Percentiles rank a stretch among this genome's conserved stretches.
These are phyloP conservation scores for Eurytoma adleriae DNA, from an alignment of 2,888 invertebrate species.

Conservation along the genomic window DNA sequence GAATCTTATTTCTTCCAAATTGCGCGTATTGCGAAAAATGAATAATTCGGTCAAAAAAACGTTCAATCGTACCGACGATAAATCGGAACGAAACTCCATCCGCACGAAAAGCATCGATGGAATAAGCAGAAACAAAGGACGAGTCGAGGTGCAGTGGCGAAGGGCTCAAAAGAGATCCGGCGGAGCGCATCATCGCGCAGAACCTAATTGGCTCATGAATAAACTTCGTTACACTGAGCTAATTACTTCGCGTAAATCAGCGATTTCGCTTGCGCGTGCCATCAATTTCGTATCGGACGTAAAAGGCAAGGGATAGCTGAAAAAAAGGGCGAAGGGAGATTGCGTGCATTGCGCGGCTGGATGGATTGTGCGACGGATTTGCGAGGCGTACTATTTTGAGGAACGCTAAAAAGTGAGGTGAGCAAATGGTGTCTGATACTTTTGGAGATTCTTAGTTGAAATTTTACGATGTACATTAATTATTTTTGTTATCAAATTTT, in stretches of 20 bases:
- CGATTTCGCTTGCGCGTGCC: conserved; percentile 18
- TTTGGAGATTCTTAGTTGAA: too few relatives aligned
- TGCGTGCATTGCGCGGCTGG: neutral
- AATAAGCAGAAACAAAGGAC: too few relatives aligned
- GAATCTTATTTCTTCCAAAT: too few relatives aligned
- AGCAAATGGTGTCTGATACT: too few relatives aligned
- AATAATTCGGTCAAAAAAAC: neutral
- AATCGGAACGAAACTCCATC: neutral
- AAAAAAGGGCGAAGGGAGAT: neutral
- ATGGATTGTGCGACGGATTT: too few relatives aligned
- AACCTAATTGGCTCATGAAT: conserved; percentile 55
- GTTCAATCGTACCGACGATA: neutral
- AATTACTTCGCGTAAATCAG: conserved; percentile 53
- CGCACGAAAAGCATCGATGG: too few relatives aligned
- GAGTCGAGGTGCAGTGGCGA: neutral
- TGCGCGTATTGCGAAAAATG: too few relatives aligned
- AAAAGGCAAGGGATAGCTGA: neutral
- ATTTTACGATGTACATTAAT: too few relatives aligned
- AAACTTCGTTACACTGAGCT: conserved; percentile 38
- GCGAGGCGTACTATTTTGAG: too few relatives aligned
- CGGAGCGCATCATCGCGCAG: conserved; percentile 10
- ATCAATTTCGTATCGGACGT: conserved; percentile 33
- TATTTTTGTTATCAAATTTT: too few relatives aligned
- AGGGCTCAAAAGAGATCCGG: conserved; percentile 17
- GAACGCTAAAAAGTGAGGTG: too few relatives aligned